phyloP scores from a whole-genome alignment of 2,113 vertebrate species.

The Ammodytes dubius region DNA sequence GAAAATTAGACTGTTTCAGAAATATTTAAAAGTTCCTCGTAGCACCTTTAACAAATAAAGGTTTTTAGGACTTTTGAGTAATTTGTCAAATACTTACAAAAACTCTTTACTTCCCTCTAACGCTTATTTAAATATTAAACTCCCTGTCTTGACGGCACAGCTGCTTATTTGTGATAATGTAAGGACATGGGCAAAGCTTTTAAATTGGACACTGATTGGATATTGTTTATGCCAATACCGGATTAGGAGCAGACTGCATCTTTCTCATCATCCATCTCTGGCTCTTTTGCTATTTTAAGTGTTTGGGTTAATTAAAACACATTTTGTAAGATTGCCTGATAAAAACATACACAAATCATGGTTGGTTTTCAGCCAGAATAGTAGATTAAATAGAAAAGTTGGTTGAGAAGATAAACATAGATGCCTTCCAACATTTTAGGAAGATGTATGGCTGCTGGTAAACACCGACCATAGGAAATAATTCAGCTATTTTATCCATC shows the following conservation, averaged over 20 bases:
- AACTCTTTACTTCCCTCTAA: background rate
- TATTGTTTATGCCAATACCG: background rate
- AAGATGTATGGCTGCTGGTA: slow-evolving; percentile 5
- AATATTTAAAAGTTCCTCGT: too few species aligned
- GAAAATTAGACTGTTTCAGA: too few species aligned
- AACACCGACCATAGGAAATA: too few species aligned
- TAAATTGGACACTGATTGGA: background rate
- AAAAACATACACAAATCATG: slow-evolving; percentile 16
- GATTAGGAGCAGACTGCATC: background rate
- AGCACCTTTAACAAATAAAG: background rate
- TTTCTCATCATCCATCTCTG: slow-evolving; percentile 1
- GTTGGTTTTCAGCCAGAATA: slow-evolving; percentile 35
- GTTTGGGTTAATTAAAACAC: slow-evolving; percentile 25
- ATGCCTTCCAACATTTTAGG: slow-evolving; percentile 32
- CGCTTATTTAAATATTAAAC: background rate
- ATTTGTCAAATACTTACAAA: background rate
- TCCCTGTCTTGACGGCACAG: background rate
- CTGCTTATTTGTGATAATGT: background rate
- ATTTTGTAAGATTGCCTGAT: slow-evolving; percentile 26
- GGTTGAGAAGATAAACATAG: slow-evolving; percentile 31
- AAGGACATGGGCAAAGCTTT: background rate
- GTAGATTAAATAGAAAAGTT: slow-evolving; percentile 30
- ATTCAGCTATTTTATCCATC: too few species aligned
- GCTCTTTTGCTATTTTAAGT: slow-evolving; percentile 17
- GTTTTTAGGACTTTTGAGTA: slow-evolving; percentile 10